These are phyloP conservation scores for Empidonax alnorum DNA, from an alignment of 2,113 vertebrate genomes.

Conservation along the genomic window DNA sequence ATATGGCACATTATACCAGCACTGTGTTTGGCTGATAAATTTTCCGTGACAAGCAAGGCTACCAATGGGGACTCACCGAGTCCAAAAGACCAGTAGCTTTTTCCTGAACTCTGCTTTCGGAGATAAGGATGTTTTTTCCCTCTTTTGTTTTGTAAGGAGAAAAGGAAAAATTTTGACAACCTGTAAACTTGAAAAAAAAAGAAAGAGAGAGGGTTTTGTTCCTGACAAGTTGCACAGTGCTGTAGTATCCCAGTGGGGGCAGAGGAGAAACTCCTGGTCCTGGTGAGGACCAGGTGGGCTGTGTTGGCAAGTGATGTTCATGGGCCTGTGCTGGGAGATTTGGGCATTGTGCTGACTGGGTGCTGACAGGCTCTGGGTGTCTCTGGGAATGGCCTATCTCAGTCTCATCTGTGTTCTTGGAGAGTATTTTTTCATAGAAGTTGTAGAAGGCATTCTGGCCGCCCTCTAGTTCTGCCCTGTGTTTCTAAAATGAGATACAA, in stretches of 20 bases:
- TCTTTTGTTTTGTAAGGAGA: slow-evolving; percentile 49
- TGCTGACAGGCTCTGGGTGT: neutral
- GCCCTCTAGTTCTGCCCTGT: neutral
- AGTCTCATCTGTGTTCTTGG: neutral
- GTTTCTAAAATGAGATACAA: neutral
- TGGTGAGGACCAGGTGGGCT: neutral
- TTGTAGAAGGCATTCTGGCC: neutral
- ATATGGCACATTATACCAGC: slow-evolving; percentile 81
- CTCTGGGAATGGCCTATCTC: neutral
- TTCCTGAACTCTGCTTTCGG: slow-evolving; percentile 63
- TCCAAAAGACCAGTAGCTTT: slow-evolving; percentile 76
- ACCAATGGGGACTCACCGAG: slow-evolving; percentile 49
- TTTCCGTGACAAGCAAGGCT: slow-evolving; percentile 48
- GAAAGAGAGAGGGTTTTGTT: neutral
- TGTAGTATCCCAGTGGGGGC: accelerated
- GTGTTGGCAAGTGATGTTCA: neutral
- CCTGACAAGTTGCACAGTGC: neutral
- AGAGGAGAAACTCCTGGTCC: neutral
- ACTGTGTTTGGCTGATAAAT: slow-evolving; percentile 83
- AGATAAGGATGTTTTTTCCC: slow-evolving; percentile 66
- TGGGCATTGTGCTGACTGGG: neutral
- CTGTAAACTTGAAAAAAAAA: neutral
- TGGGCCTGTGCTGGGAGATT: accelerated
- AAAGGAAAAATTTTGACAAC: neutral
- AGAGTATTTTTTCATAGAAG: neutral